A percentile compares a stretch with the other conserved stretches of the same genome.
These are phyloP conservation scores for Atrina japonica DNA, from an alignment of 2,888 invertebrate species.

Conservation along the genomic window DNA sequence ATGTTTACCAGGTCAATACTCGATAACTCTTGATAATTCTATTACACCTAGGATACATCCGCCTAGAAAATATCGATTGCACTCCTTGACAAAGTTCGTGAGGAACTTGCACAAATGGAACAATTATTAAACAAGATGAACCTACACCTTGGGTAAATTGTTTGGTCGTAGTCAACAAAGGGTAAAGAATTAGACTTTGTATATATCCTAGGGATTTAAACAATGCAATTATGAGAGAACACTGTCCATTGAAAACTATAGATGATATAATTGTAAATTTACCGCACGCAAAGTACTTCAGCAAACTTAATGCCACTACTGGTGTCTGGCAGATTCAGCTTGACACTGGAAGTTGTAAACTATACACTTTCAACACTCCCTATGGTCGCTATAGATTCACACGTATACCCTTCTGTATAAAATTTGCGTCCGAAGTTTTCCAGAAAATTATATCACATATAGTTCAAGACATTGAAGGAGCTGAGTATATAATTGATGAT, in stretches of 20 bases:
- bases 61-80: no score
- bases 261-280: slow-evolving; percentile 41
- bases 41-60: no score
- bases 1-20: slow-evolving; percentile 34
- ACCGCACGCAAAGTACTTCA: slow-evolving; percentile 33
- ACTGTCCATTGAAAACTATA: slow-evolving; percentile 28
- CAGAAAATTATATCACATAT: slow-evolving; percentile 25
- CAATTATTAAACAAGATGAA: slow-evolving; percentile 38
- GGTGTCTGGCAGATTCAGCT: slow-evolving; percentile 42
- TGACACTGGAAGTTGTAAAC: slow-evolving; percentile 10
- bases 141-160: slow-evolving; percentile 54
- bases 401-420: slow-evolving; percentile 31
- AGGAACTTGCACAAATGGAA: slow-evolving; percentile 48
- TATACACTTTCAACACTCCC: slow-evolving; percentile 31
- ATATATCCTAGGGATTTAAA: slow-evolving; percentile 58
- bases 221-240: slow-evolving; percentile 37
- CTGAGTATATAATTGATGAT: slow-evolving; percentile 37
- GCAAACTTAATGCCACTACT: slow-evolving; percentile 37
- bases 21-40: slow-evolving; percentile 36
- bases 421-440: no score
- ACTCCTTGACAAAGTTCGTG: slow-evolving; percentile 42
- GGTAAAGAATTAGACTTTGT: slow-evolving; percentile 34
- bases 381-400: slow-evolving; percentile 23
- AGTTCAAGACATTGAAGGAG: slow-evolving; percentile 13
- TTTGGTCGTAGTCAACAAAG: slow-evolving; percentile 52